These are phyloP conservation scores for Schizopygopsis pylzovi DNA, from an alignment of 2,797 vertebrate species.

Conservation along the genomic window DNA sequence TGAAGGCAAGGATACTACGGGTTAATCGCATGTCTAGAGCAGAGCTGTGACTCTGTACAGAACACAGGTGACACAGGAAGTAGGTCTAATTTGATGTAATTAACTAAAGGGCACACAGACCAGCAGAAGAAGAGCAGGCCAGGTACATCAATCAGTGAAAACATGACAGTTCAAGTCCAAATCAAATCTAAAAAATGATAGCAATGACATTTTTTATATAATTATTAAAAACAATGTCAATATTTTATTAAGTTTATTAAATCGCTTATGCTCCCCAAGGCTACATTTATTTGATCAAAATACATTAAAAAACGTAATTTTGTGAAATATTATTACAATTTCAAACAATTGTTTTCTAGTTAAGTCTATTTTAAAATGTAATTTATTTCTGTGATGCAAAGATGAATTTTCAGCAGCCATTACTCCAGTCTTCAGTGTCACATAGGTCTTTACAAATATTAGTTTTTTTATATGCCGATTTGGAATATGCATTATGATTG, in stretches of 20 bases:
- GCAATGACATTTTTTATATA: background rate
- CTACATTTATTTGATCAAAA: background rate
- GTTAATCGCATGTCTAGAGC: slow-evolving; percentile 4
- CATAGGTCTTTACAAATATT: background rate
- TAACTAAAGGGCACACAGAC: slow-evolving; percentile 27
- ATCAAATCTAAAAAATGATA: background rate
- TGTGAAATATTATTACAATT: background rate
- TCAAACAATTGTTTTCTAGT: background rate
- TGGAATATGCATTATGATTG: background rate
- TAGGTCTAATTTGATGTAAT: slow-evolving; percentile 24
- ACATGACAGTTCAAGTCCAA: background rate
- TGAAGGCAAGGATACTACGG: background rate
- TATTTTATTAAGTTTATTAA: background rate
- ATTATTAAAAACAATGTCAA: no score
- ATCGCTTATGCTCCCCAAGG: background rate
- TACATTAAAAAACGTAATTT: background rate
- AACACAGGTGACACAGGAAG: slow-evolving; percentile 21
- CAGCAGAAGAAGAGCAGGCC: slow-evolving; percentile 1
- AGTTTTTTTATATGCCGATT: background rate
- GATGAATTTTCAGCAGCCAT: background rate
- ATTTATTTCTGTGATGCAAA: background rate
- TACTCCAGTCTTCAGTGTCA: background rate
- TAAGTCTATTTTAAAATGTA: background rate
- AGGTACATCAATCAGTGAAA: slow-evolving; percentile 23
- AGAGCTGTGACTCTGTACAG: slow-evolving; percentile 13